Base-by-base conservation (phyloP, 2,888 invertebrate genomes). In the Mythimna vitellina region DNA sequence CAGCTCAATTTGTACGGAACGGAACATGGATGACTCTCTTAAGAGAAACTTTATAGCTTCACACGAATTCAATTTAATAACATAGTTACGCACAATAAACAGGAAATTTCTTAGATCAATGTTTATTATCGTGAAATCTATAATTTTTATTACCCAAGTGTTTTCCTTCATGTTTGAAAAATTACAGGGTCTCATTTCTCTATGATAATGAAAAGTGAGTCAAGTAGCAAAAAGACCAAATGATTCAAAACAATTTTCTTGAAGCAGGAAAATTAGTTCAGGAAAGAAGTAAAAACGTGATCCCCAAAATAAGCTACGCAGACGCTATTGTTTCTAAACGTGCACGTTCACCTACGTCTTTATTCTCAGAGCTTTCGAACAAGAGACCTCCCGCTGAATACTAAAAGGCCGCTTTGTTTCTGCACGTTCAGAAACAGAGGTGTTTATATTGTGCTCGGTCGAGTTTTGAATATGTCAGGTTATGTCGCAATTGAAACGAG, bases 401-500 rank as follows among this genome's bases (percentile, higher is more conserved):
- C 76, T 78, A 85, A 87, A 60, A 81, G 65, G 66, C 61, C 64
- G 51, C 60, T 73, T 74, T 77, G 80, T 78, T 78, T 73, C 70
- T 78, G 70, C 75, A 76, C 78, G 71, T 81, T 69, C 76, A 64
- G 53, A 73, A 76, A 77, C 78, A 67, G 57, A 77, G 68, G 76
- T 70, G 79, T 81, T 82, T 82, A 81, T 82, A 82, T 81, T 83
- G 81, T 86, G 81, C 80, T 78, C 68, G 72, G 74, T 79, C 68
- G 72, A 84, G 80, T 83, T 75, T 73, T 79, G 66, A 70, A 77
- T 82, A 77, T 86, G 83, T 86, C 84, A 86, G 86, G 60, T 65
- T 66, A 81, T 87, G 85, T 87, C 82, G 88, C 85, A 89, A 89
- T 85, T 76, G 70, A 79, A 81, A 80, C 78, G 70, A 84, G 79